A percentile compares a stretch with the other conserved stretches of the same genome.
phyloP scores from a whole-genome alignment of 2,797 vertebrate genomes.

The Setipinna tenuifilis region DNA sequence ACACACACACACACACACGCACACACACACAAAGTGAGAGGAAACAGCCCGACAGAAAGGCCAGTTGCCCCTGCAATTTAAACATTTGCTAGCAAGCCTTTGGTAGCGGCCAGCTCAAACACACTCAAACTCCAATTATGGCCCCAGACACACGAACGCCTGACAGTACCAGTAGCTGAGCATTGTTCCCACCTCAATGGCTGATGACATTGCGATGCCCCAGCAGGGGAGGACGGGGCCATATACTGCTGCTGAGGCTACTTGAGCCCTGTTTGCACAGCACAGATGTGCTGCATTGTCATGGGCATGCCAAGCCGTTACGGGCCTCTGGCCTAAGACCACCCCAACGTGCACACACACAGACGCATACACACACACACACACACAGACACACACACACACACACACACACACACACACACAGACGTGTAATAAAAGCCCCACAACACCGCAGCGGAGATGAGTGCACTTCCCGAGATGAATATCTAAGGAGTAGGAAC shows the following conservation, averaged over 20 bases:
- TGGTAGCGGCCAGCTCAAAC: background rate
- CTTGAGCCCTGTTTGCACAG: slow-evolving; percentile 37
- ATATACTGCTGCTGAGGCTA: slow-evolving; percentile 44
- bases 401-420: no score
- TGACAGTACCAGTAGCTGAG: slow-evolving; percentile 21
- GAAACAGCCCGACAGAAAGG: slow-evolving; percentile 36
- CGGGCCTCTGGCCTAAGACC: no score
- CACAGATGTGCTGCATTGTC: slow-evolving; percentile 52
- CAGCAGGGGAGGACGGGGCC: slow-evolving; percentile 42
- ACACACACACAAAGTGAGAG: slow-evolving; percentile 27
- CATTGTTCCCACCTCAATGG: slow-evolving; percentile 26
- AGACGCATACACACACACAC: no score
- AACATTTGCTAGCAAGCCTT: slow-evolving; percentile 41
- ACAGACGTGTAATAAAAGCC: slow-evolving; percentile 26
- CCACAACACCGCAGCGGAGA: background rate
- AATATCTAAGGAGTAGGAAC: background rate
- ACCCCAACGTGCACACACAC: no score
- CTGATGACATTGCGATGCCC: slow-evolving; percentile 31
- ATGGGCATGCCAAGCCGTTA: no score
- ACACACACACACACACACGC: no score
- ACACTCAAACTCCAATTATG: slow-evolving; percentile 34
- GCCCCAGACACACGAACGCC: background rate
- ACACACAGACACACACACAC: no score
- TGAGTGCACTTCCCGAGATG: background rate
- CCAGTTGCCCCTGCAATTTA: slow-evolving; percentile 35